These are phyloP conservation scores for Cheilosia impressa DNA, from an alignment of 2,888 invertebrate species.

Conservation along the genomic window DNA sequence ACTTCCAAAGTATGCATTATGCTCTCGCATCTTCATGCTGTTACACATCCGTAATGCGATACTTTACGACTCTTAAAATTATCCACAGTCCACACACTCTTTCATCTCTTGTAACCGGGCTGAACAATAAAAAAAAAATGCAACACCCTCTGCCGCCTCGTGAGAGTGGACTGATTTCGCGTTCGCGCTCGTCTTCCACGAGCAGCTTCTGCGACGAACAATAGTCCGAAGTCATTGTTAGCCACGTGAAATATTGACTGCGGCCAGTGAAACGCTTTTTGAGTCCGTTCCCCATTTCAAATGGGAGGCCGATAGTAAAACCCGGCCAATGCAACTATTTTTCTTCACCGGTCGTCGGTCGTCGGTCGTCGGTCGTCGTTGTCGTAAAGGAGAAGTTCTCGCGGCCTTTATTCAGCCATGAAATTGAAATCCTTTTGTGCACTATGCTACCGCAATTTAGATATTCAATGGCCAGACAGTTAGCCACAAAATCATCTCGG, in stretches of 20 bases:
- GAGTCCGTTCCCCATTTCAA: constrained; percentile 39
- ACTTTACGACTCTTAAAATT: constrained; percentile 70
- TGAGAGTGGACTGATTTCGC: constrained; percentile 39
- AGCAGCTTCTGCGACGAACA: constrained; percentile 43
- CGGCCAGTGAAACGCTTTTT: constrained; percentile 61
- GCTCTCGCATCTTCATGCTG: constrained; percentile 73
- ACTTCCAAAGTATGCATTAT: constrained; percentile 63
- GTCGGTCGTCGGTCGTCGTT: constrained; percentile 4
- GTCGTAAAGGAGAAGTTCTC: constrained; percentile 49
- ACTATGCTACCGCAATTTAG: constrained; percentile 70
- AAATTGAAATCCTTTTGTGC: constrained; percentile 75
- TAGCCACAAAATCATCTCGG: constrained; percentile 56
- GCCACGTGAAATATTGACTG: constrained; percentile 71
- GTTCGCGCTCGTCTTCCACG: not conserved
- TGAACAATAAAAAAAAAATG: constrained; percentile 47
- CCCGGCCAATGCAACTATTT: constrained; percentile 39
- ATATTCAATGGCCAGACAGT: constrained; percentile 65
- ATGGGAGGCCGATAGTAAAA: constrained; percentile 38
- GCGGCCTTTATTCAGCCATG: constrained; percentile 61
- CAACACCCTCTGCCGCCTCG: constrained; percentile 14
- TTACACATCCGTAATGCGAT: constrained; percentile 76
- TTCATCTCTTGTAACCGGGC: constrained; percentile 53
- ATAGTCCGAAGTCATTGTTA: constrained; percentile 64
- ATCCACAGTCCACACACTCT: constrained; percentile 66
- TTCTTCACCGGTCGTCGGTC: constrained; percentile 7